phyloP scores from a whole-genome alignment of 2,113 vertebrate species.

The Aptenodytes patagonicus region DNA sequence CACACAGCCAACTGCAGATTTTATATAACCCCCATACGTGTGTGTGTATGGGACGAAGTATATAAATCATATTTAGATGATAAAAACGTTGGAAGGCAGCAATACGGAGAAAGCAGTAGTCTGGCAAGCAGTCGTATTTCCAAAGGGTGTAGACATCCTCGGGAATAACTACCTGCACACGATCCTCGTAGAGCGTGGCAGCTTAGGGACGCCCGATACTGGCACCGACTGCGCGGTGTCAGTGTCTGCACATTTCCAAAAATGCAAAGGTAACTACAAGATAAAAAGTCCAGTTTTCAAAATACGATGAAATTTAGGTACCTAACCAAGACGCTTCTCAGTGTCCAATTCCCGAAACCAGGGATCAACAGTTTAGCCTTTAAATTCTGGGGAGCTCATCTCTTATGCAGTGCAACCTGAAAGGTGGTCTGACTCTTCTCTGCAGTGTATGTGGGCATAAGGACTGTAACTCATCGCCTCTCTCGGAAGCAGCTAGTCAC shows the following conservation, averaged over 20 bases:
- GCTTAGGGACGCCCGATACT: fast-evolving
- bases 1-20: not conserved
- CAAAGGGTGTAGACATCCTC: not conserved
- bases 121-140: not conserved
- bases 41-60: not conserved
- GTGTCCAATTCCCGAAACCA: not conserved
- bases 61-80: not conserved
- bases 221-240: fast-evolving
- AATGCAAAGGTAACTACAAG: not conserved
- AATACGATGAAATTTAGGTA: not conserved
- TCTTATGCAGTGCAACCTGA: fast-evolving
- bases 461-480: not conserved
- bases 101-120: fast-evolving
- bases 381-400: not conserved
- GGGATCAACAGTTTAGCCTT: not conserved
- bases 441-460: fast-evolving
- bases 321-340: not conserved
- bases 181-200: fast-evolving
- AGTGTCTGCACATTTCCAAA: not conserved
- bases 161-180: not conserved
- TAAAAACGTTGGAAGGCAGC: fast-evolving
- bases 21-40: fast-evolving
- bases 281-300: not conserved
- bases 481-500: not conserved
- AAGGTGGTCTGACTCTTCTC: no score